Evolutionary conservation across 2,113 vertebrate species (phyloP).

Genomic region (Picathartes gymnocephalus): DNA sequence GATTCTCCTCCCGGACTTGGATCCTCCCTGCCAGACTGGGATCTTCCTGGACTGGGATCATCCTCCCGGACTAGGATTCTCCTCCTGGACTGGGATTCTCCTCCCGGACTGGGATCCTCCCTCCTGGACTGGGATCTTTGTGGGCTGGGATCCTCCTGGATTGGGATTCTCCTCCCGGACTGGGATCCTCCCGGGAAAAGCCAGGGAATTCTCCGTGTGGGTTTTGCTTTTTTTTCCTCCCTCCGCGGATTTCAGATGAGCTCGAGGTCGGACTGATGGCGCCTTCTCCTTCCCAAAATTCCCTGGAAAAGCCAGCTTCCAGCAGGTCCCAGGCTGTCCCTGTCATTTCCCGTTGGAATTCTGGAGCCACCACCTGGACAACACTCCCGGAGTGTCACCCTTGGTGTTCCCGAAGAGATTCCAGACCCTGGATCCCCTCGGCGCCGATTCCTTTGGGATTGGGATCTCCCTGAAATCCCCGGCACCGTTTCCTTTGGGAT

Average conservation of each 20-base stretch:
- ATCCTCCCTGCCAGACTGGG: too few relatives aligned
- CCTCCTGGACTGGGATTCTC: too few relatives aligned
- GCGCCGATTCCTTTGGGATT: not conserved
- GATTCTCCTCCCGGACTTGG: too few relatives aligned
- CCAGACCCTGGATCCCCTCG: not conserved
- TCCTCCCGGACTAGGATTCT: too few relatives aligned
- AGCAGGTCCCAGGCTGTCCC: rapidly evolving
- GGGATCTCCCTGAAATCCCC: not conserved
- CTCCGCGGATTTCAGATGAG: not conserved
- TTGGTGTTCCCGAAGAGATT: not conserved
- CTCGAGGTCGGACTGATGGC: not conserved
- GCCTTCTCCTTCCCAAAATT: rapidly evolving
- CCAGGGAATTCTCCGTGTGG: not conserved
- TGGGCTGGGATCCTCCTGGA: too few relatives aligned
- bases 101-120: too few relatives aligned
- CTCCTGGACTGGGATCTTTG: too few relatives aligned
- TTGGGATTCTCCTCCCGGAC: too few relatives aligned
- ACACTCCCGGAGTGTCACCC: rapidly evolving
- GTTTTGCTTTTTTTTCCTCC: too few relatives aligned
- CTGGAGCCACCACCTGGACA: rapidly evolving
- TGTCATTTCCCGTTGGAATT: rapidly evolving
- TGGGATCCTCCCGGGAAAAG: too few relatives aligned
- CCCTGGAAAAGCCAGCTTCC: not conserved
- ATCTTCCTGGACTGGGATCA: too few relatives aligned
- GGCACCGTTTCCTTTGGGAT: not conserved